Base-by-base conservation (phyloP, 30 jellyfish, hydroid and myxozoan genomes). In the Hydra vulgaris region DNA sequence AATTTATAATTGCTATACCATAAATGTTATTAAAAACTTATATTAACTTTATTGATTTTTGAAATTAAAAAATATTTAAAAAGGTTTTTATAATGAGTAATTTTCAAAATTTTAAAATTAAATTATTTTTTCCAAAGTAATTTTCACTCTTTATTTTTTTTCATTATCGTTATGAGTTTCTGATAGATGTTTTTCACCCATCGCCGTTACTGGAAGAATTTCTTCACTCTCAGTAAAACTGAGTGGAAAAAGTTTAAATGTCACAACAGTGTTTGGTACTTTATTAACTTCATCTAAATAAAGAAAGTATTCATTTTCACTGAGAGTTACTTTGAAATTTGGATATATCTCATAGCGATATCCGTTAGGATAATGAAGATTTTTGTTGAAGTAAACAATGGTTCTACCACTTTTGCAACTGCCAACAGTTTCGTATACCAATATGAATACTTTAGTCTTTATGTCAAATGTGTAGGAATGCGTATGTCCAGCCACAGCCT, bases 401-500 rank as follows among this genome's bases (percentile, higher is more conserved):
- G 95, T 82, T 54, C 85, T 84, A 16, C 66, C 66, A 25, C 95
- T 84, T 25, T 76, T 72, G 74, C 98, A 91, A 24, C 70, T 77
- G 23, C 84, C 67, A 5, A 89, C 24, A 18, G 81, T 88, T 18
- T 82, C 80, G 84, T 77, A 91, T 20, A 77, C 73, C 79, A 91
- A 25, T 24, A 54, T 77, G 61, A 91, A 91, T 24, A 27, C 77
- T 66, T 86, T 79, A 21, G 96, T 78, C 4, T 18, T 76, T n/a
- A 73, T 55, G 67, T 91, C 94, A 77, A 82, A 91, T 23, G 80
- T 66, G 54, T 66, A 91, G 4, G 61, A 22, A 18, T 77, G 53
- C 21, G 96, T 91, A 25, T 78, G 73, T 15, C 98, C 98, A 3
- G 98, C 96, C 21, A 91, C 96, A 25, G 98, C 98, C 70, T 91